Conservation (phyloP, 2,113 vertebrate genomes). For the Dasyprocta punctata region DNA sequence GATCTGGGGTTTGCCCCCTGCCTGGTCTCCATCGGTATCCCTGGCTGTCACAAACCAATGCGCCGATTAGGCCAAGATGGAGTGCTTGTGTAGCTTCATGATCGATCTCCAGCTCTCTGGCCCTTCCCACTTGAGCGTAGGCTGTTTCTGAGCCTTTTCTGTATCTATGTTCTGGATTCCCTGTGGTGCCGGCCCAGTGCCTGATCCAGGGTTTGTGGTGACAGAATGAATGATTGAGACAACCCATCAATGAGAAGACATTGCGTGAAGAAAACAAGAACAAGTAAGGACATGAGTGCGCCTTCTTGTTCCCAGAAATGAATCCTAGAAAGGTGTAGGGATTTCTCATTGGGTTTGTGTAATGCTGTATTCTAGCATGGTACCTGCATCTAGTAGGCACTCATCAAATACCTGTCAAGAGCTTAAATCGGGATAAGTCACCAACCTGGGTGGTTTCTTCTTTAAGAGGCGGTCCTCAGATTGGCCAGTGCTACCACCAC, state of each 20-base stretch:
- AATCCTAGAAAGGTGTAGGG: background rate
- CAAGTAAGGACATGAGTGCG: fast-evolving
- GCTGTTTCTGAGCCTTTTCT: background rate
- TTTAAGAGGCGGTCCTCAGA: background rate
- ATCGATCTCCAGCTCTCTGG: background rate
- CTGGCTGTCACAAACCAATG: background rate
- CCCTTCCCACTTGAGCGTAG: background rate
- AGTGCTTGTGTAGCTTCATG: background rate
- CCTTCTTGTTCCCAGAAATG: background rate
- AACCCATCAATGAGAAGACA: background rate
- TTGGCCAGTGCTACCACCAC: background rate
- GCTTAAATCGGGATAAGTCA: background rate
- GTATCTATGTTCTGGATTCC: background rate
- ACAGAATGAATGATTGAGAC: background rate
- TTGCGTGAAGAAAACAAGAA: background rate
- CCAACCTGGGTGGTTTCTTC: background rate
- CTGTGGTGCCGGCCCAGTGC: too few species aligned
- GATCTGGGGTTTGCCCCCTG: background rate
- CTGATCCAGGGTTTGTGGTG: background rate
- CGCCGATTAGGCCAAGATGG: background rate
- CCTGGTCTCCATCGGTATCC: background rate
- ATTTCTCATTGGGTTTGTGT: background rate
- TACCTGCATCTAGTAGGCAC: background rate
- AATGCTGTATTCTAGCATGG: background rate
- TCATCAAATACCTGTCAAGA: background rate